A percentile compares a stretch with the other conserved stretches of the same genome.
These are phyloP conservation scores for Papilio machaon DNA, from an alignment of 1,140 invertebrate genomes.

Conservation along the genomic window DNA sequence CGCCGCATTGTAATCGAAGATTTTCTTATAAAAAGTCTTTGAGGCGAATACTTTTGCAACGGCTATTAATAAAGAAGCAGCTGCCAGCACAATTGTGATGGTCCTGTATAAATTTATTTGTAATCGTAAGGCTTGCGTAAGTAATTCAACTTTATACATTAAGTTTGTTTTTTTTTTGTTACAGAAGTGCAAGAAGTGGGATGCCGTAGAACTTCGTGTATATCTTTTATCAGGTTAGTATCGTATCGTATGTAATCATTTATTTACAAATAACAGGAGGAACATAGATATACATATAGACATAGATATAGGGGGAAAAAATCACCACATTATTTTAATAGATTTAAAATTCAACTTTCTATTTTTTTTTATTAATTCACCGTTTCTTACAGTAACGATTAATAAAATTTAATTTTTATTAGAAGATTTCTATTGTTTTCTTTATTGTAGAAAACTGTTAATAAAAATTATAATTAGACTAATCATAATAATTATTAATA, in stretches of 20 bases:
- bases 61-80: slow-evolving; percentile 24
- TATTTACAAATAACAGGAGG: too few relatives aligned
- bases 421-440: too few relatives aligned
- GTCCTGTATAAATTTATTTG: neutral
- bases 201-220: slow-evolving; percentile 59
- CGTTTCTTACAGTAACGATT: too few relatives aligned
- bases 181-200: slow-evolving; percentile 75
- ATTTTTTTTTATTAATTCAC: too few relatives aligned
- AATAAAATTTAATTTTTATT: too few relatives aligned
- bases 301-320: too few relatives aligned
- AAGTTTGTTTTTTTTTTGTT: slow-evolving; percentile 55
- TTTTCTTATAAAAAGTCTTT: slow-evolving; percentile 54
- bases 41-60: slow-evolving; percentile 49
- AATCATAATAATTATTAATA: neutral
- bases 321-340: too few relatives aligned
- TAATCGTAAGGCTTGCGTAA: too few relatives aligned
- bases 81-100: neutral
- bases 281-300: too few relatives aligned
- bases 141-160: neutral
- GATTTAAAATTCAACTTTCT: too few relatives aligned
- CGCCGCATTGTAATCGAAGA: slow-evolving; percentile 48
- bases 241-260: too few relatives aligned
- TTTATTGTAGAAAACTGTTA: too few relatives aligned
- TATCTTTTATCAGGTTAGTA: slow-evolving; percentile 54
- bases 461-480: neutral